Evolutionary conservation across 2,113 vertebrate species (phyloP).

Genomic region (Gadus chalcogrammus): DNA sequence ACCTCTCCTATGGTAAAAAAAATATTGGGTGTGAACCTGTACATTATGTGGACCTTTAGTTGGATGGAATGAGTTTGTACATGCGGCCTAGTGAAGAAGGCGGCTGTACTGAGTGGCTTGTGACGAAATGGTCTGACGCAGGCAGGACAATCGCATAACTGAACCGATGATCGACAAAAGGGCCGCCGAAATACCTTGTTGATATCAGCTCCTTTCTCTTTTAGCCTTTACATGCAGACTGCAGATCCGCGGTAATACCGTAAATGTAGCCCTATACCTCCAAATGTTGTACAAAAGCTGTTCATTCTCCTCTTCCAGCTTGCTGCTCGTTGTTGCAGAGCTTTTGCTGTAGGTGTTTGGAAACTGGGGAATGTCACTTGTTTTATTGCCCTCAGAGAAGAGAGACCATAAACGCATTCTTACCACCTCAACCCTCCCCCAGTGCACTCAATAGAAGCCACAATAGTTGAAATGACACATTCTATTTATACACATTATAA

Average conservation of each 20-base stretch:
- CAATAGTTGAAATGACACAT: conserved; percentile 42
- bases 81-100: not conserved
- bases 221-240: not conserved
- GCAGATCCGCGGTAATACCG: not conserved
- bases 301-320: no score
- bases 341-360: conserved; percentile 63
- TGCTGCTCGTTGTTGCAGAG: conserved; percentile 31
- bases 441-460: conserved; percentile 42
- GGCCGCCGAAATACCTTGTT: conserved; percentile 23
- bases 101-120: conserved; percentile 19
- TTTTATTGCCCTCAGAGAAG: conserved; percentile 71
- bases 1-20: no score
- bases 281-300: conserved; percentile 27
- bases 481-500: conserved; percentile 7
- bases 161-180: conserved; percentile 17
- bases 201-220: conserved; percentile 5
- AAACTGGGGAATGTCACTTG: conserved; percentile 68
- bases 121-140: conserved; percentile 18
- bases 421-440: conserved; percentile 61
- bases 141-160: conserved; percentile 30
- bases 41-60: conserved; percentile 1
- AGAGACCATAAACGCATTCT: conserved; percentile 73
- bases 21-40: not conserved
- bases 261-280: not conserved
- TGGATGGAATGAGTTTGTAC: conserved; percentile 15